phyloP scores from a whole-genome alignment of 2,888 invertebrate species.

The Chamaedrilus cognettii region DNA sequence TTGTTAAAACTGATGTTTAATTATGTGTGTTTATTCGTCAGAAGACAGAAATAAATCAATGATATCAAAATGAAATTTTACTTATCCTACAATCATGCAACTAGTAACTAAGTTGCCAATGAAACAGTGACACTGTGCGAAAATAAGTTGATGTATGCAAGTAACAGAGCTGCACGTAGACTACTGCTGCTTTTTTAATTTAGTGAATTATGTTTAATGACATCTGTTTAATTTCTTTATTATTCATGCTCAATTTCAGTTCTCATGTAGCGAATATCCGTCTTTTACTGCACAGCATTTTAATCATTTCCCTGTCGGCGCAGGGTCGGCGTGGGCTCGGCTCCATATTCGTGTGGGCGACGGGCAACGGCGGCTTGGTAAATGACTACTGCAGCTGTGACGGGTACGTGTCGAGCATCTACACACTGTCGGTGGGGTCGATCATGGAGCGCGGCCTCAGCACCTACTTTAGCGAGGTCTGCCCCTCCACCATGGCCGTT shows the following conservation, averaged over 20 bases:
- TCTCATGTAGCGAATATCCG: no score
- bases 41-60: no score
- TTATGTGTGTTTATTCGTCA: no score
- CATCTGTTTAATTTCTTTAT: background rate
- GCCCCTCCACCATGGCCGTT: conserved; percentile 51
- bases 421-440: conserved; percentile 52
- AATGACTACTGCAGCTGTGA: conserved; percentile 55
- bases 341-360: conserved; percentile 56
- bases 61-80: no score
- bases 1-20: no score
- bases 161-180: no score
- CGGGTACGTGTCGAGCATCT: conserved; percentile 53
- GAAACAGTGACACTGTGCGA: no score
- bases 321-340: conserved; percentile 48
- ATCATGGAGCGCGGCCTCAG: conserved; percentile 43
- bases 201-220: no score
- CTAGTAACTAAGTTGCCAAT: no score
- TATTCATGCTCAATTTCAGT: conserved; percentile 4
- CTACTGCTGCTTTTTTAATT: no score
- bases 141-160: no score
- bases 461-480: conserved; percentile 55
- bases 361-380: conserved; percentile 54
- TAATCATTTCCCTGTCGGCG: background rate
- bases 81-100: no score
- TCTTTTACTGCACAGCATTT: background rate